A percentile compares a stretch with the other conserved stretches of the same genome.
Conservation (phyloP, 2,888 invertebrate species). For the Nomada fucata region DNA sequence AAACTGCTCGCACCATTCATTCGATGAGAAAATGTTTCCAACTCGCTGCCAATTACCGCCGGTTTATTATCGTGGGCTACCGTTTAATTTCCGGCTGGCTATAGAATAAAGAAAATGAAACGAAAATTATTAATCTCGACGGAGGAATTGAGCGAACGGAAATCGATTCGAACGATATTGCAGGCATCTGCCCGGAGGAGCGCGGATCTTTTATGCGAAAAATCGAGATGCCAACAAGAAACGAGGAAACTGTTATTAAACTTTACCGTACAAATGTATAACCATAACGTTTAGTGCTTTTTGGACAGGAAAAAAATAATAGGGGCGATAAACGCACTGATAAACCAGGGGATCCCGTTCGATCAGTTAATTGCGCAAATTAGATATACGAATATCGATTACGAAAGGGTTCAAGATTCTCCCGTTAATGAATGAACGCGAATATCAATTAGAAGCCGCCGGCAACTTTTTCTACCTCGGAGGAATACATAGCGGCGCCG, state of each 20-base stretch:
- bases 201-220: background rate
- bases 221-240: background rate
- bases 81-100: conserved; percentile 29
- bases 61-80: conserved; percentile 19
- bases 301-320: background rate
- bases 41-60: conserved; percentile 33
- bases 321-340: no score
- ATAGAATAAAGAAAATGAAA: conserved; percentile 6
- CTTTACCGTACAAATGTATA: no score
- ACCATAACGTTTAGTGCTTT: no score
- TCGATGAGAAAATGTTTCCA: conserved; percentile 29
- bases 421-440: no score
- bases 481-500: no score
- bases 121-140: background rate
- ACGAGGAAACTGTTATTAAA: background rate
- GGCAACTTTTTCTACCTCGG: no score
- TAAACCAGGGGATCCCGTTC: no score
- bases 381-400: no score
- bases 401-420: no score
- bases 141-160: conserved; percentile 5
- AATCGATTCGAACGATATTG: background rate
- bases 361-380: no score
- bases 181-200: background rate
- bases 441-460: no score
- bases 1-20: conserved; percentile 25